Base-by-base conservation (phyloP, 2,113 vertebrate genomes). In the Nesospiza acunhae region DNA sequence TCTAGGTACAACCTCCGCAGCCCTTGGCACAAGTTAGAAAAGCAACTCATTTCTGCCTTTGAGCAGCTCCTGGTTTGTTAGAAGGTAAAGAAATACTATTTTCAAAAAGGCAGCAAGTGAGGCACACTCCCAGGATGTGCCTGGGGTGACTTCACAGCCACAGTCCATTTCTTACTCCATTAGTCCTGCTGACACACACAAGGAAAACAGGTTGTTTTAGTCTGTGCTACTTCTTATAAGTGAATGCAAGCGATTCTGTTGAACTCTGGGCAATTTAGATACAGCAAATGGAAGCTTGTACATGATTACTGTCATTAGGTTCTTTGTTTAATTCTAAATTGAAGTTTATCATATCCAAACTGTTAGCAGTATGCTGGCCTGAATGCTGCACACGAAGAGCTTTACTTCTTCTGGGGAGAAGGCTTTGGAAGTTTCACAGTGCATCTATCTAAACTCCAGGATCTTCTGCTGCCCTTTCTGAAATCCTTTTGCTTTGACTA, bases 181-280 rank as follows among this genome's bases (percentile, higher is more conserved):
- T 92, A 97, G 83, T 81, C 73, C 76, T 88, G 83, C 92, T 95
- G 92, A 95, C 93, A 94, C 30, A 64, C 5, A 0, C 15, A 81
- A 68, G 64, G 72, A 84, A 67, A 96, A 92, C 55, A 8, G 76
- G 67, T 77, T 80, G n/a, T 30, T 90, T 70, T 53, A 56, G 73
- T 27, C 79, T 68, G 35, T 64, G 88, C 79, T 92, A 15, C 78
- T 93, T 13, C 85, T 93, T 46, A 15, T 93, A 93, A 94, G 93
- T 56, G 85, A 94, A 75, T 27, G 60, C 73, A 90, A 84, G 79
- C 14, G 11, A 72, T 67, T 70, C 64, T 44, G 68, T n/a, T 96
- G 95, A 96, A 96, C 94, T 84, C 93, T 8, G 60, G 79, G 92
- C 95, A 96, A 94, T 96, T 97, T 92, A 93, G 94, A 68, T 18